Percentiles rank a stretch among this genome's conserved stretches.
phyloP scores from a whole-genome alignment of 1,140 invertebrate genomes.

The Notospermus geniculatus region DNA sequence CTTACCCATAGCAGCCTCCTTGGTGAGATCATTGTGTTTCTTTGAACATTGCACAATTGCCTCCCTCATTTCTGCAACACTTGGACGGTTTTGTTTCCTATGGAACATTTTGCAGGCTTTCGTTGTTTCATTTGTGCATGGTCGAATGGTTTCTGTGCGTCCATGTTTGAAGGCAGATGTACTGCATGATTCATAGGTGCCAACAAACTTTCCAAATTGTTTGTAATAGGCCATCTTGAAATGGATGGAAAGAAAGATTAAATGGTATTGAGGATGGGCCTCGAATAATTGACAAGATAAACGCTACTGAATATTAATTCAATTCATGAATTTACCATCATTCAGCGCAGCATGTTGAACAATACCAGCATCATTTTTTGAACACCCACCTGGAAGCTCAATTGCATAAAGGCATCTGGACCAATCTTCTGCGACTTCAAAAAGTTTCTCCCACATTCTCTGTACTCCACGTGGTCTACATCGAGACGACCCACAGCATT shows the following conservation, averaged over 20 bases:
- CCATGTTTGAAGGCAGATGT: constrained; percentile 96
- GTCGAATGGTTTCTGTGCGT: constrained; percentile 90
- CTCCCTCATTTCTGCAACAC: constrained; percentile 66
- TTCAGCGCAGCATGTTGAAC: not conserved
- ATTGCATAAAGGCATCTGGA: constrained; percentile 93
- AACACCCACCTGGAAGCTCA: constrained; percentile 81
- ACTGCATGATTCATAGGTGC: constrained; percentile 94
- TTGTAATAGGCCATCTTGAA: constrained; percentile 76
- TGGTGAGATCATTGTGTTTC: constrained; percentile 78
- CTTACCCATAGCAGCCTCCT: constrained; percentile 91
- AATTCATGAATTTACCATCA: no score
- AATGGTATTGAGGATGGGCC: no score
- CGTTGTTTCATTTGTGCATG: constrained; percentile 57
- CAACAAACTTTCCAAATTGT: constrained; percentile 67
- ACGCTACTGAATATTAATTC: no score
- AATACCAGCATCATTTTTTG: not conserved
- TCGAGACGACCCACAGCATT: constrained; percentile 66
- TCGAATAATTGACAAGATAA: no score
- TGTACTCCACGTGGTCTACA: constrained; percentile 70
- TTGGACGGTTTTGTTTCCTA: constrained; percentile 24
- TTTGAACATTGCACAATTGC: constrained; percentile 81
- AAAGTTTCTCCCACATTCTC: constrained; percentile 55
- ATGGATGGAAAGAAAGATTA: constrained; percentile 3
- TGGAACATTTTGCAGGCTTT: constrained; percentile 39
- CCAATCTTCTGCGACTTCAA: constrained; percentile 84